Evolutionary conservation across 2,797 vertebrate genomes (phyloP).

Genomic region (Florisuga fusca): DNA sequence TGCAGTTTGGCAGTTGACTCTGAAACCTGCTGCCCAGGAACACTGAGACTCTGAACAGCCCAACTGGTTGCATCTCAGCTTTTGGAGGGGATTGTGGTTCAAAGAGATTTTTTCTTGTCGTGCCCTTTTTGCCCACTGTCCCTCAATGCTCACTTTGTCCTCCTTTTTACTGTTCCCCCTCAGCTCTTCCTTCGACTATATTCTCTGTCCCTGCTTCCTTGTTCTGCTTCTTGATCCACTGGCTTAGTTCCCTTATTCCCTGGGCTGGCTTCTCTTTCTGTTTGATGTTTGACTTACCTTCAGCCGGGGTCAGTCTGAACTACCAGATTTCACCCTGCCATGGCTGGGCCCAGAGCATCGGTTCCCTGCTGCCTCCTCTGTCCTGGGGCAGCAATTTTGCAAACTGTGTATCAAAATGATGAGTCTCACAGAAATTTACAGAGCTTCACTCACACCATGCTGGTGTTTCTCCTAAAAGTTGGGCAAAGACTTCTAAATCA

Average conservation of each 20-base stretch:
- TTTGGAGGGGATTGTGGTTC: neutral
- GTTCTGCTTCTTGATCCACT: neutral
- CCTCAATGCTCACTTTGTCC: neutral
- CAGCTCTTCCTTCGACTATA: neutral
- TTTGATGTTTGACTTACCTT: neutral
- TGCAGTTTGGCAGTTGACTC: neutral
- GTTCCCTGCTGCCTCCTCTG: neutral
- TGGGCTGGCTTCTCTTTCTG: neutral
- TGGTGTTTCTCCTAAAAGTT: neutral
- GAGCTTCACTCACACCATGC: neutral
- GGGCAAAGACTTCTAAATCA: neutral
- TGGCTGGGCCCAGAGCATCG: fast-evolving
- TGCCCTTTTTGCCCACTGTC: neutral
- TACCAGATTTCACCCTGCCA: neutral
- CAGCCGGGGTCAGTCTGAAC: neutral
- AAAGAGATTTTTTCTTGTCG: neutral
- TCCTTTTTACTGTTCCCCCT: neutral
- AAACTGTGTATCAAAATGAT: neutral
- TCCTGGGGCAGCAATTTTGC: neutral
- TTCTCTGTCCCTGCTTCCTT: neutral
- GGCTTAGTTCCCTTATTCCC: fast-evolving
- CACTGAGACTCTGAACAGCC: neutral
- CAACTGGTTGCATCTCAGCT: neutral
- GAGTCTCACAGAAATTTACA: neutral
- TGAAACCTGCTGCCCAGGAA: neutral